Evolutionary conservation across 2,797 vertebrate genomes (phyloP).

Genomic region (Arrhamphus sclerolepis): DNA sequence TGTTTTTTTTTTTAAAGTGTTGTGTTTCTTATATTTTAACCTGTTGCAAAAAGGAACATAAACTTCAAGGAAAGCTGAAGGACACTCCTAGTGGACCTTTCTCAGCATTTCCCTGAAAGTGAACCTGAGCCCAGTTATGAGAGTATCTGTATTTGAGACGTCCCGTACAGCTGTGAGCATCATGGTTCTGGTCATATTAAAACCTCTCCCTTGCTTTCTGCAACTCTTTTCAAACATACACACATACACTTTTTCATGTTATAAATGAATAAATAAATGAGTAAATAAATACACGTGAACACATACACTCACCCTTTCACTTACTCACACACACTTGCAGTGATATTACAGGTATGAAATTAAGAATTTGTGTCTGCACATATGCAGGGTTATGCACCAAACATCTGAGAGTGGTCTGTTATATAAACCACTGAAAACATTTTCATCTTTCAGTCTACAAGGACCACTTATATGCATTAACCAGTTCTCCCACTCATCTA

Average conservation of each 20-base stretch:
- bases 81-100: background rate
- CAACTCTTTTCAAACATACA: background rate
- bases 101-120: background rate
- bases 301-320: background rate
- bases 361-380: background rate
- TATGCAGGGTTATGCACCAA: background rate
- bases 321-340: background rate
- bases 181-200: background rate
- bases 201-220: background rate
- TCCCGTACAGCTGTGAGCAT: background rate
- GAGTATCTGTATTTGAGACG: background rate
- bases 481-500: too few species aligned
- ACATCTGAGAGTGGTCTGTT: background rate
- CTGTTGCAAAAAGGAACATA: background rate
- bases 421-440: background rate
- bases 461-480: too few species aligned
- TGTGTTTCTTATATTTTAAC: background rate
- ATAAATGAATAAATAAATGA: too few species aligned
- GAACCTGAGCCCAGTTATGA: background rate
- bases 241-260: too few species aligned
- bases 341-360: constrained; percentile 1
- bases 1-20: background rate
- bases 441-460: too few species aligned
- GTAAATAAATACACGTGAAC: too few species aligned
- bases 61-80: constrained; percentile 4